phyloP scores from a whole-genome alignment of 2,113 vertebrate species.

The Guaruba guarouba region DNA sequence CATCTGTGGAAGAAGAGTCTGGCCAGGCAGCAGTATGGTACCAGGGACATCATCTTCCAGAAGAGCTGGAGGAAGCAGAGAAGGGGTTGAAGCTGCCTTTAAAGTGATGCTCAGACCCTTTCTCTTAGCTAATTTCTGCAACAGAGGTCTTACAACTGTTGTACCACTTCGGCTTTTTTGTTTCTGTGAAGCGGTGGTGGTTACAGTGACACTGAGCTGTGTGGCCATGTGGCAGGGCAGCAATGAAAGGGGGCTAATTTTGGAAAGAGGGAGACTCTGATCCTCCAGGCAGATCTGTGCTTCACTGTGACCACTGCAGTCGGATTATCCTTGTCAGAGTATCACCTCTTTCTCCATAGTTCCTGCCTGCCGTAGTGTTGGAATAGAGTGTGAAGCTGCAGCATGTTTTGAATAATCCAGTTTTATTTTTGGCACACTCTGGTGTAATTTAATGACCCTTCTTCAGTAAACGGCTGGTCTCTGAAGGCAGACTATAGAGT shows the following conservation, averaged over 20 bases:
- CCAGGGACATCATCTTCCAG: background rate
- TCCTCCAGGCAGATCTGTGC: background rate
- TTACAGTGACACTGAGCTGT: background rate
- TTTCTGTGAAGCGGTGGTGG: background rate
- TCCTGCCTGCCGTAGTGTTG: background rate
- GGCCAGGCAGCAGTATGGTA: background rate
- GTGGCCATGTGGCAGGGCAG: background rate
- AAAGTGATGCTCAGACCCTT: background rate
- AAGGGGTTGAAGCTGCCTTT: background rate
- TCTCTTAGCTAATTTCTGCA: background rate
- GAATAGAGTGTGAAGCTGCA: background rate
- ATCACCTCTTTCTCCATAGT: background rate
- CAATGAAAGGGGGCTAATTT: background rate
- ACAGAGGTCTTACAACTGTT: background rate
- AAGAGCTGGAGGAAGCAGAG: background rate
- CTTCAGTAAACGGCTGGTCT: background rate
- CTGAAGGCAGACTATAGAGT: background rate
- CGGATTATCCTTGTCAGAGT: background rate
- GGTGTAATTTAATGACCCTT: background rate
- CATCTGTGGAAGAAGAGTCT: accelerated
- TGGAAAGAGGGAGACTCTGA: background rate
- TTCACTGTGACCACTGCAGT: background rate
- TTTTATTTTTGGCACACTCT: background rate
- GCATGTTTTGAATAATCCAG: background rate
- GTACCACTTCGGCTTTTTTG: accelerated